phyloP scores from a whole-genome alignment of 2,113 vertebrate genomes.

The Thermophis baileyi region DNA sequence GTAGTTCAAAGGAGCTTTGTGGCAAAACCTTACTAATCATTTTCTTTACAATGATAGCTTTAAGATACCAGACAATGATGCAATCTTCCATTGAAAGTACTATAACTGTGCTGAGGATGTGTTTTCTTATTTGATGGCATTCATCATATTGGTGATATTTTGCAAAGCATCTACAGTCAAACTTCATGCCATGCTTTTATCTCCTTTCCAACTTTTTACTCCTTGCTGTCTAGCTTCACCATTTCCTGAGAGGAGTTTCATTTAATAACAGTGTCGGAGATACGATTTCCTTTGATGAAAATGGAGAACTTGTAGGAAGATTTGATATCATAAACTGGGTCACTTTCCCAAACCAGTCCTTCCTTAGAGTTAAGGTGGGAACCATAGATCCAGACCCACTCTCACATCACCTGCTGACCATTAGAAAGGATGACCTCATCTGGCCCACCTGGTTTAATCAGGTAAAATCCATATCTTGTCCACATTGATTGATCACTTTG shows the following conservation, averaged over 20 bases:
- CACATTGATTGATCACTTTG: neutral
- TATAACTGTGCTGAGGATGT: no score
- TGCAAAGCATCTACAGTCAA: neutral
- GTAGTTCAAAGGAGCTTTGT: neutral
- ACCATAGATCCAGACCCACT: neutral
- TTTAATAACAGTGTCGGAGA: neutral
- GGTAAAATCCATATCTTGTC: neutral
- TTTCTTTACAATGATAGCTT: neutral
- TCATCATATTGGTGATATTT: neutral
- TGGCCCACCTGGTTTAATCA: neutral
- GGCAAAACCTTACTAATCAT: neutral
- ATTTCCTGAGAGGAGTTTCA: neutral
- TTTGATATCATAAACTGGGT: neutral
- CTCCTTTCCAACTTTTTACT: neutral
- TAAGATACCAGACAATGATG: no score
- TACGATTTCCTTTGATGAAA: neutral
- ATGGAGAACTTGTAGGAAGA: neutral
- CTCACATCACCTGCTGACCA: neutral
- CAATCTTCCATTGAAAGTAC: no score
- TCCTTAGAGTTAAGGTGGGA: neutral
- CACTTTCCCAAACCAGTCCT: neutral
- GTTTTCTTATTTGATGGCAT: no score
- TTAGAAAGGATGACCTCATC: neutral
- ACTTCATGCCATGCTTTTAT: neutral
- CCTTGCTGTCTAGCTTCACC: neutral